These are phyloP conservation scores for Geococcyx californianus DNA, from an alignment of 2,113 vertebrate species.

Conservation along the genomic window DNA sequence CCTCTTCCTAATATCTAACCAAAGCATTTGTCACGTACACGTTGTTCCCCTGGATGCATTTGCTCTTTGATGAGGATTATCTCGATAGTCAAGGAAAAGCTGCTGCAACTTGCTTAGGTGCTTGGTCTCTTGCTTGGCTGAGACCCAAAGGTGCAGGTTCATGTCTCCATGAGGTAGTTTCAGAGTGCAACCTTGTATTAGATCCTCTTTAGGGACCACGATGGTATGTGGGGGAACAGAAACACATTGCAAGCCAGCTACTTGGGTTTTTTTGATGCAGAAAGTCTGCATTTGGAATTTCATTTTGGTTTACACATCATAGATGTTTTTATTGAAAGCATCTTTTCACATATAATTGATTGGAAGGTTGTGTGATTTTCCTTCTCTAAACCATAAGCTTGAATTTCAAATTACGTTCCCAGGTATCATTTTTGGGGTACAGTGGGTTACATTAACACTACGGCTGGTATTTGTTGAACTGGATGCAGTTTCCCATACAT, in stretches of 20 bases:
- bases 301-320: not conserved
- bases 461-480: not conserved
- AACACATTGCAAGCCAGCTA: not conserved
- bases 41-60: fast-evolving
- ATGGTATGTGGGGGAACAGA: not conserved
- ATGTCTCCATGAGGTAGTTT: not conserved
- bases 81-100: not conserved
- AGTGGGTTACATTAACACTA: not conserved
- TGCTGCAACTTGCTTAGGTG: not conserved
- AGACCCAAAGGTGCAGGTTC: not conserved
- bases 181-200: not conserved
- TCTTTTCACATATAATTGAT: not conserved
- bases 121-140: not conserved
- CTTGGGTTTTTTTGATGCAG: not conserved
- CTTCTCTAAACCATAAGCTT: not conserved
- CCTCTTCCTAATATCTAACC: too few species aligned
- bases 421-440: not conserved
- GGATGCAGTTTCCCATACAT: not conserved
- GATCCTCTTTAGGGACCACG: not conserved
- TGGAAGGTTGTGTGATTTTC: not conserved
- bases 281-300: not conserved
- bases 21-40: not conserved
- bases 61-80: not conserved
- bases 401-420: not conserved
- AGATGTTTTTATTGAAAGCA: not conserved